These are phyloP conservation scores for Cheiracanthium punctorium DNA, from an alignment of 2,888 invertebrate genomes.

Conservation along the genomic window DNA sequence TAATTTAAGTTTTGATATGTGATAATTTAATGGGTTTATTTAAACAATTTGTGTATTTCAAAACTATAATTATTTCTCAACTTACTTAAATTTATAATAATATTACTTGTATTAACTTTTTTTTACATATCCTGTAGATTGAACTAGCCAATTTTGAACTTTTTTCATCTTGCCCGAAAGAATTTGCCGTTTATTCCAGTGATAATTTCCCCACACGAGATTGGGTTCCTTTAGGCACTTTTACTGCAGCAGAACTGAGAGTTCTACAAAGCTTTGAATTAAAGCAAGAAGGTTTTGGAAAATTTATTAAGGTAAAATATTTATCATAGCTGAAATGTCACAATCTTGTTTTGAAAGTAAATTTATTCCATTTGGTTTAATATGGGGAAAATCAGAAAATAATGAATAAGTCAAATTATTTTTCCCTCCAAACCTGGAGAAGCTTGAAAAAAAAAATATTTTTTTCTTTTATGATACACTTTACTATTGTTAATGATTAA, in stretches of 20 bases:
- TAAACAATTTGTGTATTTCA: too few relatives aligned
- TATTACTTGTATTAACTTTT: not conserved
- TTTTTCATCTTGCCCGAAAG: constrained; percentile 96
- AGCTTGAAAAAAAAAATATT: too few relatives aligned
- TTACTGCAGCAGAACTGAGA: constrained; percentile 89
- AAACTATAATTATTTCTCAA: not conserved
- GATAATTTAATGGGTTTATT: too few relatives aligned
- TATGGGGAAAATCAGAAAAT: too few relatives aligned
- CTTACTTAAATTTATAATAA: not conserved
- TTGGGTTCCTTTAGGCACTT: constrained; percentile 92
- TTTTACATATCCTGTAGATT: constrained; percentile 79
- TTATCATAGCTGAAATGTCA: too few relatives aligned
- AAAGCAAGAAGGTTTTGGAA: constrained; percentile 86
- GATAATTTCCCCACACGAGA: constrained; percentile 93
- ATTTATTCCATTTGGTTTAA: too few relatives aligned
- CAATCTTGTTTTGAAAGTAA: too few relatives aligned
- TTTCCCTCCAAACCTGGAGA: too few relatives aligned
- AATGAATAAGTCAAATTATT: too few relatives aligned
- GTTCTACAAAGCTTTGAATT: constrained; percentile 90
- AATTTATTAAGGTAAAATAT: constrained; percentile 91
- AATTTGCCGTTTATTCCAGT: constrained; percentile 90
- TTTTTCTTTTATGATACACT: too few relatives aligned
- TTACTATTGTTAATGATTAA: too few relatives aligned
- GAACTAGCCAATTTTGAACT: constrained; percentile 98
- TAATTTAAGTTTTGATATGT: too few relatives aligned